These are phyloP conservation scores for Punctoribates punctum DNA, from an alignment of 2,888 invertebrate species.

Conservation along the genomic window DNA sequence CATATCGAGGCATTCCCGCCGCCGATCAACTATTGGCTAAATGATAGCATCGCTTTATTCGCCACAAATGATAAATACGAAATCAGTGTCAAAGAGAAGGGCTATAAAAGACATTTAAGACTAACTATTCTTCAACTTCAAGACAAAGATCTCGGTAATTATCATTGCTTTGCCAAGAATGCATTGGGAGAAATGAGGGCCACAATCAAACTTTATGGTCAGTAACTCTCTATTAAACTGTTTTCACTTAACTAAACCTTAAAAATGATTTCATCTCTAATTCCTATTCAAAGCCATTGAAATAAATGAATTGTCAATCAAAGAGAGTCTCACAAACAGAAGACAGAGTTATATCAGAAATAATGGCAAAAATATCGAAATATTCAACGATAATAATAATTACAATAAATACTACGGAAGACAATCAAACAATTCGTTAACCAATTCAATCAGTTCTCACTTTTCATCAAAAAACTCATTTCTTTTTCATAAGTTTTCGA, in stretches of 20 bases:
- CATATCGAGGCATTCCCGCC: constrained; percentile 48
- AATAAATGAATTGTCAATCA: constrained; percentile 14
- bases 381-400: background rate
- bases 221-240: background rate
- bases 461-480: background rate
- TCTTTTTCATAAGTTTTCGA: background rate
- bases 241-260: background rate
- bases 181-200: constrained; percentile 40
- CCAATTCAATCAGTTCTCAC: background rate
- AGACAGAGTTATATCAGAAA: constrained; percentile 8
- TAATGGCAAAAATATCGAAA: background rate
- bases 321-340: constrained; percentile 15
- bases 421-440: background rate
- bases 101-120: constrained; percentile 48
- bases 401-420: background rate
- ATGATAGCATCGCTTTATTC: constrained; percentile 44
- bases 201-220: constrained; percentile 41
- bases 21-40: constrained; percentile 47
- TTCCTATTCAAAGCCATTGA: constrained; percentile 7
- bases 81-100: constrained; percentile 45
- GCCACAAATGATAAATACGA: constrained; percentile 45
- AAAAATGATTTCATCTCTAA: background rate
- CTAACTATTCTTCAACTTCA: constrained; percentile 45
- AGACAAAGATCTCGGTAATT: constrained; percentile 40
- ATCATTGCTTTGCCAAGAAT: constrained; percentile 44